phyloP scores from a whole-genome alignment of 2,888 invertebrate genomes.

The Kryphioiulus occultus region DNA sequence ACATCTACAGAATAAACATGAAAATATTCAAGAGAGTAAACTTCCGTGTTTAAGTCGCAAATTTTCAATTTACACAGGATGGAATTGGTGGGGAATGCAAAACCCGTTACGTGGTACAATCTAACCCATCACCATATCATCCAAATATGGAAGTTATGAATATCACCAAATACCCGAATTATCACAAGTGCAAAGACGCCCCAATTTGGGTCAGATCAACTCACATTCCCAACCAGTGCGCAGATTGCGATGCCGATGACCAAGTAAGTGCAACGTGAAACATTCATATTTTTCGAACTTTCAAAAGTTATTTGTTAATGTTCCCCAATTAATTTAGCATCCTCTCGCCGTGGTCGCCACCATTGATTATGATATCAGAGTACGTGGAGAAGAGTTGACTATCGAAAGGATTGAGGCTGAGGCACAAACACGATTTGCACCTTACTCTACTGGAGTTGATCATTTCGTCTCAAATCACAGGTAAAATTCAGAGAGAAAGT shows the following conservation, averaged over 20 bases:
- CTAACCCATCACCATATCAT: neutral
- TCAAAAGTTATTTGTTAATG: no score
- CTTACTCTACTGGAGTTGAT: neutral
- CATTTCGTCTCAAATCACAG: conserved; percentile 1
- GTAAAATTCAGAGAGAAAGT: neutral
- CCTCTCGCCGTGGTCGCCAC: neutral
- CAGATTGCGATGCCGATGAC: conserved; percentile 40
- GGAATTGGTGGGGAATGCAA: conserved; percentile 32
- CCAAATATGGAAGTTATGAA: conserved; percentile 35
- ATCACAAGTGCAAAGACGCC: neutral
- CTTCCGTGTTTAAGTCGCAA: neutral
- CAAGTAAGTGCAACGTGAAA: neutral
- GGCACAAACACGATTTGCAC: neutral
- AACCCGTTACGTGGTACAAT: neutral
- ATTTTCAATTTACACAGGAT: conserved; percentile 6
- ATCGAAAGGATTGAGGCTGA: conserved; percentile 16
- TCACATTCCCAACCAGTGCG: conserved; percentile 44
- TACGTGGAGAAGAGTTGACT: neutral
- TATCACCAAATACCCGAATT: conserved; percentile 38
- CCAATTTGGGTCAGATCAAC: conserved; percentile 46
- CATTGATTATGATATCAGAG: conserved; percentile 24
- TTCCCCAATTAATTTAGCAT: no score
- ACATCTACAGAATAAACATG: neutral
- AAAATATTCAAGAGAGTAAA: no score
- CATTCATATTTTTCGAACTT: no score